Evolutionary conservation across 2,113 vertebrate species (phyloP).

Genomic region (Balaenoptera acutorostrata): DNA sequence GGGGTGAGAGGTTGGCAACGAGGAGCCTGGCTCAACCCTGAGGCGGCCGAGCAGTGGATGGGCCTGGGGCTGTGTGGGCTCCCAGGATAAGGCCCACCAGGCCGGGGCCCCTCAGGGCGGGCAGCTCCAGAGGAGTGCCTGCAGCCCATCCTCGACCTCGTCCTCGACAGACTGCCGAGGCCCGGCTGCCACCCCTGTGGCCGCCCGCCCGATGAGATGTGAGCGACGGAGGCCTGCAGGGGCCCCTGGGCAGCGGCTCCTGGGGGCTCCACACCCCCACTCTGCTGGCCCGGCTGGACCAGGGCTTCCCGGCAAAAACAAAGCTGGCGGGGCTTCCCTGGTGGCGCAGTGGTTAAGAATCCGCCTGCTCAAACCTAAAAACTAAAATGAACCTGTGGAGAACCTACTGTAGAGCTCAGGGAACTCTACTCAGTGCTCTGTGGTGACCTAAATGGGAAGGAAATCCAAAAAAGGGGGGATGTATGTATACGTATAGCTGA

Average conservation of each 20-base stretch:
- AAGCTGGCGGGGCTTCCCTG: not conserved
- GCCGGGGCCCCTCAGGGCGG: not conserved
- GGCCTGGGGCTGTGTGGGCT: not conserved
- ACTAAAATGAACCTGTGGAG: too few species aligned
- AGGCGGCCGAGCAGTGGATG: not conserved
- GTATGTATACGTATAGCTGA: too few species aligned
- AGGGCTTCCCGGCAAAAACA: not conserved
- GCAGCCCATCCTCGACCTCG: too few species aligned
- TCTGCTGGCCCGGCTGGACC: not conserved
- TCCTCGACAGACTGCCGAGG: not conserved
- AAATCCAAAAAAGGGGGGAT: too few species aligned
- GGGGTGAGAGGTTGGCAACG: not conserved
- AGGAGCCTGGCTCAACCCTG: not conserved
- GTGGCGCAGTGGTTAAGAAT: too few species aligned
- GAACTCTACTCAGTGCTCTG: too few species aligned
- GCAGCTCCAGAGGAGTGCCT: not conserved
- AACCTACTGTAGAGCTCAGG: too few species aligned
- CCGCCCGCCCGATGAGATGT: rapidly evolving
- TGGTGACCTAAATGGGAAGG: too few species aligned
- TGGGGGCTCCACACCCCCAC: not conserved
- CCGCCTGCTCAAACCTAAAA: too few species aligned
- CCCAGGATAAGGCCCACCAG: rapidly evolving
- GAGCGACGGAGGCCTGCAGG: not conserved
- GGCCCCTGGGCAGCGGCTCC: not conserved
- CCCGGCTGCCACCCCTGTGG: not conserved